Evolutionary conservation across 2,888 invertebrate genomes (phyloP), one percentile per base, ranked within the genome.

Genomic region (Dastarcus helophoroides): DNA sequence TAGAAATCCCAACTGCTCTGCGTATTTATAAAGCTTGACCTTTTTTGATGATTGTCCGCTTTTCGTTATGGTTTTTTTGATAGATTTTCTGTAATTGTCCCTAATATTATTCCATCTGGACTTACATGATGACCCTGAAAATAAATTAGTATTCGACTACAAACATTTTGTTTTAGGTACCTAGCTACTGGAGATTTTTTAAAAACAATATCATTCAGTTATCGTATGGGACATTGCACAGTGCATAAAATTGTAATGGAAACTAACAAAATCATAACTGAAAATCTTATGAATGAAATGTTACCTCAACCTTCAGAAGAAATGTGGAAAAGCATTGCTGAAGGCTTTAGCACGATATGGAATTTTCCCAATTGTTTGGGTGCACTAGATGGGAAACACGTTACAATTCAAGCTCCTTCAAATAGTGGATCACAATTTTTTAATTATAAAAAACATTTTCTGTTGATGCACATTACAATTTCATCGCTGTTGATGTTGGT

Each of bases 381-480:
- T n/a, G n/a, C n/a, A n/a, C n/a, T n/a, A n/a, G n/a, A n/a, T n/a
- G n/a, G n/a, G n/a, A n/a, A n/a, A n/a, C n/a, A n/a, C 35, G 35
- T 50, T 3, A 33, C 39, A 6, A 43, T 53, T 4, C 29, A 45
- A 34, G 32, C 17, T 26, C 51, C 50, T 8, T 12, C 36, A 12
- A 28, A 45, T 31, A 38, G 37, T 27, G 43, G 38, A 11, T 11
- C 39, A 51, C n/a, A n/a, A n/a, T n/a, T n/a, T n/a, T n/a, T n/a
- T n/a, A n/a, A n/a, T n/a, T n/a, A n/a, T n/a, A 50, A 36, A 43
- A 44, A 37, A 38, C 33, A 11, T 41, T 42, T 33, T 40, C 40
- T 16, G 43, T 43, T 31, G 48, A 53, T 41, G 38, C 38, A 35
- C 36, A 50, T 9, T 53, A 50, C 22, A 43, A 44, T 32, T 49